phyloP scores from a whole-genome alignment of 2,888 invertebrate species.

The Tenodera sinensis region DNA sequence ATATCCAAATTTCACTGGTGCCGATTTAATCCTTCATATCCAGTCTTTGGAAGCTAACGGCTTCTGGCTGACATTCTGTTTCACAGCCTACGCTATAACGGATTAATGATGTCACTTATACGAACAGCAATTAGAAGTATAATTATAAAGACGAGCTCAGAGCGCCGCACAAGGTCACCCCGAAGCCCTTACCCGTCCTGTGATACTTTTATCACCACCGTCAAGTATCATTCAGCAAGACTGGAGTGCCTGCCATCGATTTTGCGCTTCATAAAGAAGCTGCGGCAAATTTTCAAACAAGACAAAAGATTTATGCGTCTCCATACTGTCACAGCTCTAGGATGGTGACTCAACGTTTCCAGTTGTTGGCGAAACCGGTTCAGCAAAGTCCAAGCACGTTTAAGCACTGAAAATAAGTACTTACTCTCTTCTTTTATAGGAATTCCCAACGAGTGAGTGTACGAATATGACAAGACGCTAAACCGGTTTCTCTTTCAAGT shows the following conservation, averaged over 20 bases:
- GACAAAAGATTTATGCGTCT: not conserved
- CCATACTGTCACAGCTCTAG: not conserved
- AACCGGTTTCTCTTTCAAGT: not conserved
- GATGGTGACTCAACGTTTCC: not conserved
- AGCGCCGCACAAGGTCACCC: not conserved
- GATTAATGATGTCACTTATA: not conserved
- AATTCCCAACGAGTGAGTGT: not conserved
- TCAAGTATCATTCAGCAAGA: not conserved
- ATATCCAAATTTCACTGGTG: no score
- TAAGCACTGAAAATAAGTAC: not conserved
- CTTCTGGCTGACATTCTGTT: not conserved
- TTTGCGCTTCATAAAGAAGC: not conserved
- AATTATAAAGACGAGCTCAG: not conserved
- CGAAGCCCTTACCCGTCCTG: not conserved
- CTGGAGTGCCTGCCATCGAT: not conserved
- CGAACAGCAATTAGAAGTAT: not conserved
- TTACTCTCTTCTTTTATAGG: no score
- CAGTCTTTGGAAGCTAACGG: not conserved
- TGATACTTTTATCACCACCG: not conserved
- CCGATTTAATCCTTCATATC: no score
- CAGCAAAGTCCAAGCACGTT: not conserved
- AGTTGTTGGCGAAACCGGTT: not conserved
- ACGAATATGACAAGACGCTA: not conserved
- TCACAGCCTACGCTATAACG: not conserved
- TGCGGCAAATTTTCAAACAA: not conserved